These are phyloP conservation scores for Euclidia mi DNA, from an alignment of 2,888 invertebrate genomes.

Conservation along the genomic window DNA sequence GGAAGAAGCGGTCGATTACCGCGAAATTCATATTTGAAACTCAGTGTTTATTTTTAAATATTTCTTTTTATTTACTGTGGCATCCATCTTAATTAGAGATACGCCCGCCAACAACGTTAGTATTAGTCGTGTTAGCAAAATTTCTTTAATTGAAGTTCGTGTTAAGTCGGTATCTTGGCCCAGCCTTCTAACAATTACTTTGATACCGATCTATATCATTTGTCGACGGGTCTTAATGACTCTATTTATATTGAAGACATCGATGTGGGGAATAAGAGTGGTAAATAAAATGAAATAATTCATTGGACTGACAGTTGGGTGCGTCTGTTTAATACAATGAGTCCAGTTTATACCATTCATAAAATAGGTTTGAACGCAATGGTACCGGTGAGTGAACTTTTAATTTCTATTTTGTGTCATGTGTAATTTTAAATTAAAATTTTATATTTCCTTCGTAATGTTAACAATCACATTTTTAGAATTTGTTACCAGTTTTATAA, in stretches of 20 bases:
- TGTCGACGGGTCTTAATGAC: constrained; percentile 76
- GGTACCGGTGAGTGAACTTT: constrained; percentile 74
- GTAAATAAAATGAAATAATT: constrained; percentile 55
- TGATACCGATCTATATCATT: constrained; percentile 82
- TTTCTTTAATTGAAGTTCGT: constrained; percentile 82
- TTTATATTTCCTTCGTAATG: too few species aligned
- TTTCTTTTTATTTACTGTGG: constrained; percentile 13
- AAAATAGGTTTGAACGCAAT: constrained; percentile 73
- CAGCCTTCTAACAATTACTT: constrained; percentile 79
- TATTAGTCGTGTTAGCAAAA: constrained; percentile 72
- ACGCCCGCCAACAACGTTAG: constrained; percentile 44
- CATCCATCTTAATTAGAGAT: constrained; percentile 61
- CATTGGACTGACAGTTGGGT: constrained; percentile 32
- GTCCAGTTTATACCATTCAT: constrained; percentile 77
- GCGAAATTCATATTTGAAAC: constrained; percentile 28
- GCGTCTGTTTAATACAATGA: constrained; percentile 63
- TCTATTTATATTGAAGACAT: constrained; percentile 74
- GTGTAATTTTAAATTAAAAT: constrained; percentile 1
- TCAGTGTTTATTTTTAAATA: constrained; percentile 9
- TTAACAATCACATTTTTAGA: too few species aligned
- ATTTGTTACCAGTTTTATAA: too few species aligned
- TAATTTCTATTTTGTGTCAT: too few species aligned
- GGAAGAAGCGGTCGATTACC: constrained; percentile 61
- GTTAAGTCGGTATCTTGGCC: constrained; percentile 76
- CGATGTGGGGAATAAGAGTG: constrained; percentile 63